A percentile compares a stretch with the other conserved stretches of the same genome.
Conservation (phyloP, 2,888 invertebrate species). For the Trissoscelio sp. region DNA sequence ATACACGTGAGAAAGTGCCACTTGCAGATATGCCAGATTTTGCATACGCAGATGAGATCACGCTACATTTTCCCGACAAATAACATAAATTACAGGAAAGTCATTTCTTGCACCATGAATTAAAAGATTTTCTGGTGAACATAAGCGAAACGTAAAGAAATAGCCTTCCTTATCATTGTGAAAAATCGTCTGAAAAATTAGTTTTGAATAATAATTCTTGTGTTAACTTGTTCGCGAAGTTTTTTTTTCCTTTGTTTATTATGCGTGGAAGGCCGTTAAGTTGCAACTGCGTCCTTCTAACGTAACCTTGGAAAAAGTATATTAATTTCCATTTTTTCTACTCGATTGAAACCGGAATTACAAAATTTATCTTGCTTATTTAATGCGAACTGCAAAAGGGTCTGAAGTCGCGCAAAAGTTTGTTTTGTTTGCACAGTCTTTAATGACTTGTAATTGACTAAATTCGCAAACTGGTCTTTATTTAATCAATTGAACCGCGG, state of each 20-base stretch:
- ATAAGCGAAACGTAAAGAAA: too few relatives aligned
- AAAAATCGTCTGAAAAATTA: neutral
- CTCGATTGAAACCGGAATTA: conserved; percentile 12
- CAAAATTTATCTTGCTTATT: neutral
- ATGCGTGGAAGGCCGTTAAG: conserved; percentile 22
- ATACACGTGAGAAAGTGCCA: neutral
- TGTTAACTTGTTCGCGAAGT: neutral
- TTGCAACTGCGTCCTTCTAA: conserved; percentile 32
- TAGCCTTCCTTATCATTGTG: too few relatives aligned
- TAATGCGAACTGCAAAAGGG: neutral
- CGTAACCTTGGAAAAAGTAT: conserved; percentile 40
- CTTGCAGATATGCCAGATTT: neutral
- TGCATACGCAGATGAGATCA: neutral
- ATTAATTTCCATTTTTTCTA: conserved; percentile 27
- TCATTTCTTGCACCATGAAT: too few relatives aligned
- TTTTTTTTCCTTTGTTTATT: conserved; percentile 5
- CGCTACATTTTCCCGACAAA: neutral
- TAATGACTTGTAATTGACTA: conserved; percentile 5
- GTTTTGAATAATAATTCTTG: neutral
- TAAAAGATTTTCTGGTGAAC: too few relatives aligned
- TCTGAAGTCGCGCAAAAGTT: neutral
- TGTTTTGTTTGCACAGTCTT: neutral
- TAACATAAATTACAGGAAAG: too few relatives aligned
- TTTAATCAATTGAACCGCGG: conserved; percentile 28
- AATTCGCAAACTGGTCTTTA: conserved; percentile 37